Base-by-base conservation (phyloP, 2,113 vertebrate species). In the Corythaixoides concolor region DNA sequence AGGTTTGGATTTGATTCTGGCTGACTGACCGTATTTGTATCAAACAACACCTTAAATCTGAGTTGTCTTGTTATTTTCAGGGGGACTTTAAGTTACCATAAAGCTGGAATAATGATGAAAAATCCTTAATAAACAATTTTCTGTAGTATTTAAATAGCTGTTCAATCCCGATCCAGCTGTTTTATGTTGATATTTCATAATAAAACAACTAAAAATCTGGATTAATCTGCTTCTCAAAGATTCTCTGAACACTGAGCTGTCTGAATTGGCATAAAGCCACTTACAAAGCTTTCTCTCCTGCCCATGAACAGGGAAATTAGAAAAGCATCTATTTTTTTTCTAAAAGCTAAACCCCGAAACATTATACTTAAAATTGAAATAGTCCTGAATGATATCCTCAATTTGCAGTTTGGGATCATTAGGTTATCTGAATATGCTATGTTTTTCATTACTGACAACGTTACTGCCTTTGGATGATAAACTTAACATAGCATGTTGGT, bases 81-180 rank as follows among this genome's bases (percentile, higher is more conserved):
- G n/a, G 14, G 26, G 26, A 47, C 6, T 85, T 93, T 55, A 77
- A 63, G 47, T 69, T 89, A 37, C 41, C 7, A 35, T 67, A 85
- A 83, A 77, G 15, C 59, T 69, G 37, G 23, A 78, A 28, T 78
- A 91, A 91, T 74, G 60, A 95, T 49, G 52, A 95, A 95, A 95
- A 92, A 52, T 88, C 88, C 95, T 95, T 96, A 96, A 92, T 90
- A 95, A 94, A 95, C 79, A 95, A 70, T 84, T 96, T 96, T 92
- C 60, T 0, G 0, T 67, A 86, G 26, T 64, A 92, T 93, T 89
- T 24, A 89, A 95, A 81, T 94, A 91, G 76, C 80, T 89, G 19
- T 56, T 95, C 86, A 87, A 75, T 87, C 56, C 94, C 87, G 73
- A 96, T 95, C 76, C 93, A 94, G 87, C 91, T 95, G 91, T 32